Percentiles rank a stretch among this genome's conserved stretches.
Conservation (phyloP, 2,113 vertebrate genomes). For the Ochotona curzoniae region DNA sequence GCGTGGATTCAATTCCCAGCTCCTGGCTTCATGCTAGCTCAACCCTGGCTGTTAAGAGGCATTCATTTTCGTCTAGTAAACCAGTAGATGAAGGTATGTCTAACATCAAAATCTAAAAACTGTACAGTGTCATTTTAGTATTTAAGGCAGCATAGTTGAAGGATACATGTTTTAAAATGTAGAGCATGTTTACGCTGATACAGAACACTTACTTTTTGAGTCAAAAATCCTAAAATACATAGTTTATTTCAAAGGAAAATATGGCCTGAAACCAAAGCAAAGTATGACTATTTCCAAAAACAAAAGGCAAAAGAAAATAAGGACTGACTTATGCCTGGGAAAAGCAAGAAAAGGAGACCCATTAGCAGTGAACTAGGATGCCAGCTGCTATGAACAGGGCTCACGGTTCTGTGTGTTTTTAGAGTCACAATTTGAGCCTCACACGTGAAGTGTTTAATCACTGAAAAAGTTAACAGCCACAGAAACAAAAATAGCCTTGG, state of each 20-base stretch:
- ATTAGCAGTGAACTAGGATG: neutral
- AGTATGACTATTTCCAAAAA: slow-evolving; percentile 31
- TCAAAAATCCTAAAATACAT: neutral
- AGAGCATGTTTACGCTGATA: neutral
- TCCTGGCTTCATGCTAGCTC: too few relatives aligned
- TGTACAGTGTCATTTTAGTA: neutral
- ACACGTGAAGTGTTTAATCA: slow-evolving; percentile 21
- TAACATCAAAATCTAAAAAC: slow-evolving; percentile 5
- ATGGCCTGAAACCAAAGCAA: neutral
- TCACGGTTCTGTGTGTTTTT: neutral
- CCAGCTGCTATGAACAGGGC: neutral
- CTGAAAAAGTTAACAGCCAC: neutral
- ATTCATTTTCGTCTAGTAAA: too few relatives aligned
- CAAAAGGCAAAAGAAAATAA: neutral
- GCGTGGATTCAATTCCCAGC: too few relatives aligned
- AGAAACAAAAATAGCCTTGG: neutral
- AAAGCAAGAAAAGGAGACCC: neutral
- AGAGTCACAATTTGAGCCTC: neutral
- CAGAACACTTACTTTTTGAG: neutral
- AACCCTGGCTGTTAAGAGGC: too few relatives aligned
- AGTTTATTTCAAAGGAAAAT: neutral
- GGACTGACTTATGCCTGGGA: neutral
- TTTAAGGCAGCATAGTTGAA: neutral
- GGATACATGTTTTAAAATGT: neutral
- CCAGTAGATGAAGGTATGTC: too few relatives aligned